These are phyloP conservation scores for Reinhardtius hippoglossoides DNA, from an alignment of 2,113 vertebrate species.

Conservation along the genomic window DNA sequence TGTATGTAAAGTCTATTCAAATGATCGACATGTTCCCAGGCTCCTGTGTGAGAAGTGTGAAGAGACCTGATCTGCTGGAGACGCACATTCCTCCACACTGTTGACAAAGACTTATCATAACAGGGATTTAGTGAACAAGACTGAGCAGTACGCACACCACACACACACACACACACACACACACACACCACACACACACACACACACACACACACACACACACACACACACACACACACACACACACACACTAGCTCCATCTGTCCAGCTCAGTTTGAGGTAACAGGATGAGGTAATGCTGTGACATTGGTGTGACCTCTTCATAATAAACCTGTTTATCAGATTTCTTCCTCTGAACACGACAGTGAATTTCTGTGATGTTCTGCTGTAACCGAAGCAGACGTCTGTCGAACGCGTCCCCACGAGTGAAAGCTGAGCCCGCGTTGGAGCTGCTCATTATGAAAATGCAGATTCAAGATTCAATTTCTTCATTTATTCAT, in stretches of 20 bases:
- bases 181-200: constrained; percentile 40
- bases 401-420: too few species aligned
- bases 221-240: constrained; percentile 30
- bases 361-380: too few species aligned
- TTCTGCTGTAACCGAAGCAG: too few species aligned
- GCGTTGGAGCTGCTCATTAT: neutral
- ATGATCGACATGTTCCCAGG: too few species aligned
- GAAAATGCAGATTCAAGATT: too few species aligned
- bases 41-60: constrained; percentile 3
- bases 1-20: too few species aligned
- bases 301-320: constrained; percentile 16
- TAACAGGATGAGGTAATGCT: constrained; percentile 76
- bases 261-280: constrained; percentile 67
- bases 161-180: constrained; percentile 33
- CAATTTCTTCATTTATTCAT: too few species aligned
- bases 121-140: constrained; percentile 66
- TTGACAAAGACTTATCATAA: constrained; percentile 62
- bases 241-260: constrained; percentile 59
- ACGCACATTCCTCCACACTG: constrained; percentile 72
- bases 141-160: constrained; percentile 23
- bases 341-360: neutral
- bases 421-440: too few species aligned
- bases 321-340: neutral
- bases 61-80: constrained; percentile 49
- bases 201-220: constrained; percentile 35